Evolutionary conservation across 2,888 invertebrate species (phyloP), one percentile per base, ranked within the genome.

Genomic region (Limnephilus marmoratus): DNA sequence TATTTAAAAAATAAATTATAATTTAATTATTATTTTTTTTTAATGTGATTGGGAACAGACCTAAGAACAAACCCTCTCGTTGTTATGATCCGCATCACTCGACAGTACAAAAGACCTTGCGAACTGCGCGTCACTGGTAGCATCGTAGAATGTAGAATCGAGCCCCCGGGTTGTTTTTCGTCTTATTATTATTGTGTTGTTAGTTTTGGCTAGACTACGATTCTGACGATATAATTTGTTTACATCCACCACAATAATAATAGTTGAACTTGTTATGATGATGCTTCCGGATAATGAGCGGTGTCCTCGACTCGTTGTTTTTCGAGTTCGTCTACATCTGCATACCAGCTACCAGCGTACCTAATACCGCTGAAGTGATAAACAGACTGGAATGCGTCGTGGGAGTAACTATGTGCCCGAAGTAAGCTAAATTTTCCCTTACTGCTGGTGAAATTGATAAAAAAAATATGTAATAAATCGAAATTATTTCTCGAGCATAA

Each of bases 151-250:
- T 53, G 53, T n/a, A n/a, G 68, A 68, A 68, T 68, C 68, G 68
- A 68, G 68, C 45, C n/a, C 88, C 80, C 41, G 88, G 88, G 37
- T 89, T 80, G 88, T 89, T 89, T 68, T 89, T 37, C 88, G 37
- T 15, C 12, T 13, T 49, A 15, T 49, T 34, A 85, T 85, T 41
- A 81, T 81, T 80, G 88, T 80, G 34, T 88, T 24, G 68, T 15
- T 11, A 24, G 24, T 18, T 68, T 68, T 18, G 68, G 68, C 24
- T 7, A 7, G 24, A 68, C 24, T 24, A 24, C 68, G 1, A 24
- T 24, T 68, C 24, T 68, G 68, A n/a, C 68, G 68, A n/a, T 68
- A 1, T 68, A n/a, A n/a, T 68, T 9, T 68, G 68, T 68, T 68
- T 68, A 68, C 68, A 68, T 68, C 24, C 24, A 24, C 68, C 68